Conservation (phyloP, 2,113 vertebrate genomes). For the Sapayoa aenigma region DNA sequence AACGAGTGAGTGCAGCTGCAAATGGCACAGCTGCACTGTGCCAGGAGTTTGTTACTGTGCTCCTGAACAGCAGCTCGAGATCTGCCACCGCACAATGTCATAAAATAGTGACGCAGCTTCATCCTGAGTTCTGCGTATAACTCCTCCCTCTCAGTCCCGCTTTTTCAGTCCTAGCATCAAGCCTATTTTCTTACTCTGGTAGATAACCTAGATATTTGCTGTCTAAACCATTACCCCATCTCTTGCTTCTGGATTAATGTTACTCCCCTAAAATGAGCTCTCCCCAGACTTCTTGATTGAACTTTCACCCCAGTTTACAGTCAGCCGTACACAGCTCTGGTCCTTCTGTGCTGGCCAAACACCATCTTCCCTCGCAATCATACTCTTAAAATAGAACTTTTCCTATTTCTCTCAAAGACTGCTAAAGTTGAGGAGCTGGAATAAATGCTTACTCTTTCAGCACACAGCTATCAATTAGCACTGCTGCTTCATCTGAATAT, state of each 20-base stretch:
- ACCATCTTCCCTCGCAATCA: not conserved
- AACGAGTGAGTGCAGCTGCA: fast-evolving
- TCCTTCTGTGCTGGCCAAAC: fast-evolving
- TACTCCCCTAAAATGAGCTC: not conserved
- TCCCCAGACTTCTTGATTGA: not conserved
- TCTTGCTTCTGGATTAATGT: not conserved
- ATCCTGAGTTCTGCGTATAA: not conserved
- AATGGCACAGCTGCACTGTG: not conserved
- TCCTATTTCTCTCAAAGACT: not conserved
- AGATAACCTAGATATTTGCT: not conserved
- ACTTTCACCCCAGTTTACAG: not conserved
- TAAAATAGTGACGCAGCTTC: not conserved
- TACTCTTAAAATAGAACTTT: not conserved
- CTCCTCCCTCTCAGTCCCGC: not conserved
- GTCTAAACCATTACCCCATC: not conserved
- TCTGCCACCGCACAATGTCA: fast-evolving
- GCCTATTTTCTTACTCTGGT: not conserved
- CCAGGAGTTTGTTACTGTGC: fast-evolving
- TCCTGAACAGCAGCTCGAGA: fast-evolving
- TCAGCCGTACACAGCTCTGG: not conserved
- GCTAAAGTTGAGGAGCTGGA: not conserved
- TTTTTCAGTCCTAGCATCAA: not conserved
- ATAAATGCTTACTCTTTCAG: not conserved
- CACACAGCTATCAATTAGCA: not conserved
- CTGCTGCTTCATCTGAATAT: not conserved